Evolutionary conservation across 2,888 invertebrate species (phyloP).

Genomic region (Timema cristinae): DNA sequence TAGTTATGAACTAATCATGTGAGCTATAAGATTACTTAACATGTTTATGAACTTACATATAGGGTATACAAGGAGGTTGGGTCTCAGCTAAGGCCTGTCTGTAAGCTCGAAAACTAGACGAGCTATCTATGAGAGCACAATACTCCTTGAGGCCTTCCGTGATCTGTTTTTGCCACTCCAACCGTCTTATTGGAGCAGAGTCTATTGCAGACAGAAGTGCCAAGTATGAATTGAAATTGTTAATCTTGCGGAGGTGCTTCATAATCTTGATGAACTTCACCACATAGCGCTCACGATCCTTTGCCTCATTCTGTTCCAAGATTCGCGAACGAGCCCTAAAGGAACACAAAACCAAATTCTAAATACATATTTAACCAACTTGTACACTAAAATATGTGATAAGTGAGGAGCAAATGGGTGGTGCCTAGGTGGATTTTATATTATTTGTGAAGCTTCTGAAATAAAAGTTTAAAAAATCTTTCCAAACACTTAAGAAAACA

Average conservation of each 20-base stretch:
- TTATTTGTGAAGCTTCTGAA: too few species aligned
- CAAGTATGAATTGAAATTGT: slow-evolving; percentile 98
- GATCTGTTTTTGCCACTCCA: slow-evolving; percentile 92
- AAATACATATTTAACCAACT: too few species aligned
- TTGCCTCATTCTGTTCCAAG: slow-evolving; percentile 85
- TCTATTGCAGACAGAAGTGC: slow-evolving; percentile 94
- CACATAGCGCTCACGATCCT: slow-evolving; percentile 91
- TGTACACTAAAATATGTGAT: too few species aligned
- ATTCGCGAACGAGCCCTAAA: slow-evolving; percentile 84
- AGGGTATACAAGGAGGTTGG: slow-evolving; percentile 97
- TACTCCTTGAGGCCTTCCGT: slow-evolving; percentile 91
- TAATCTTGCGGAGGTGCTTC: slow-evolving; percentile 94
- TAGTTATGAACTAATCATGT: background rate
- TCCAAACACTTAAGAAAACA: too few species aligned
- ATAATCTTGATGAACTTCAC: slow-evolving; percentile 97
- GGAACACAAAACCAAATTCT: slow-evolving; percentile 20
- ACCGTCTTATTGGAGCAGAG: slow-evolving; percentile 86
- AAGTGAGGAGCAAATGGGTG: too few species aligned
- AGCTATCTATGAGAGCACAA: slow-evolving; percentile 93
- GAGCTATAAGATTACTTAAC: background rate
- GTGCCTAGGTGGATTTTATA: too few species aligned
- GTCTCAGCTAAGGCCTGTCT: slow-evolving; percentile 91
- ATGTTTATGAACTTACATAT: slow-evolving; percentile 71
- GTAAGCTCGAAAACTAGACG: slow-evolving; percentile 97
- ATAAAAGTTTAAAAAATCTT: too few species aligned